Base-by-base conservation (phyloP, 1,140 invertebrate genomes). In the Cyclargus thomasi region DNA sequence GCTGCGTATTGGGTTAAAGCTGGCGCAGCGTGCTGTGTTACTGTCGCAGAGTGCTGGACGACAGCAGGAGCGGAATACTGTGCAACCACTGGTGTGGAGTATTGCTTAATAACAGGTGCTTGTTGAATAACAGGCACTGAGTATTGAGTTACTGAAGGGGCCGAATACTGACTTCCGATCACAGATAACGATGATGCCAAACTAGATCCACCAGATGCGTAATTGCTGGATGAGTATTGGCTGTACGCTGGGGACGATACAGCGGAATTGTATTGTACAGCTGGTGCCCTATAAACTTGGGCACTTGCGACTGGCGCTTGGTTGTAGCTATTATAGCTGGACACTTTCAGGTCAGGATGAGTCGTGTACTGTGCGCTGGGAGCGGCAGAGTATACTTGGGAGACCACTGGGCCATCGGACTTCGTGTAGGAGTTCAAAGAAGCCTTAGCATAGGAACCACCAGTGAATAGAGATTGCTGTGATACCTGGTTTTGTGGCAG, bases 311-410 rank as follows among this genome's bases (percentile, higher is more conserved):
- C 68, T 57, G 68, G 70, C 20, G 4, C 10, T 18, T 59, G 55
- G 55, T 36, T n/a, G 14, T 39, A 62, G 67, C 65, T 11, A 73
- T 69, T 72, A 82, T 77, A 63, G 74, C 36, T 68, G 57, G 68
- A 21, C 11, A 69, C 69, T 77, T 72, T 84, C 14, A 88, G 67
- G 23, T 77, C 73, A 6, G 78, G 68, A 7, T 85, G 76, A 23
- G 84, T 78, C 22, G 79, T 72, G 62, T 90, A 90, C 39, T 79
- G 71, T 22, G 73, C 72, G 17, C 79, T 70, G 8, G 86, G 83
- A 64, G 85, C 85, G 21, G 85, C 81, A 39, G 55, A 59, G 18
- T 78, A 88, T 14, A 90, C 83, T 80, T 90, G 87, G 10, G 86
- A 84, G 0, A 90, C 86, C 14, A 90, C 87, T 5, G 87, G 83